Evolutionary conservation across 2,888 invertebrate genomes (phyloP), one percentile per base, ranked within the genome.

Genomic region (Synergus itoensis): DNA sequence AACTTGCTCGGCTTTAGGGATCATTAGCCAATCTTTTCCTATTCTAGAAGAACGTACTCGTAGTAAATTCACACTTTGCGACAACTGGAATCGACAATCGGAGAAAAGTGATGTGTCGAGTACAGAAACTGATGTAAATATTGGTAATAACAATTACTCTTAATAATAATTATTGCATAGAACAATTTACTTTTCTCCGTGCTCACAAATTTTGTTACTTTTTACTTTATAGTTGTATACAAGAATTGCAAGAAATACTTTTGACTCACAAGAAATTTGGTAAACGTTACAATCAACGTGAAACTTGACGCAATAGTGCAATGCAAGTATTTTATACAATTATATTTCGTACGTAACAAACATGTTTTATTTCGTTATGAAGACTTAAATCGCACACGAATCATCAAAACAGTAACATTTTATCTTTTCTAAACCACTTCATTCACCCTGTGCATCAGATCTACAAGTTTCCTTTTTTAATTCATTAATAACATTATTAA

Each of bases 121-220:
- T 73, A 73, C 73, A 73, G 36, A 73, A 73, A 53, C 28, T 36
- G 14, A 1, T 36, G 53, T 73, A 73, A 69, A 48, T 73, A 53
- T 73, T 73, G 73, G 40, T 73, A 73, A 73, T 73, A 73, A 73
- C 62, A 62, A 62, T 62, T 62, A 73, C 73, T 48, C 73, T 73
- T 36, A 53, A 43, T 53, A 73, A 73, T 73, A 48, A 53, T 73
- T 36, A 73, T 73, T 73, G 73, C 53, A 73, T 53, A 73, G 53
- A 73, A 73, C 73, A 73, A 48, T 73, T 73, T 73, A 73, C 73
- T 73, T 57, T 53, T 77, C 53, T 73, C 73, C 53, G 53, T 16
- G n/a, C 73, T 73, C 48, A 73, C 28, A 73, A 73, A 36, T 36
- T 73, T 73, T 36, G 53, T 73, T 53, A 48, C 14, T 40, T 18